Evolutionary conservation across 2,113 vertebrate species (phyloP), one percentile per base, ranked within the genome.

Genomic region (Centropristis striata): DNA sequence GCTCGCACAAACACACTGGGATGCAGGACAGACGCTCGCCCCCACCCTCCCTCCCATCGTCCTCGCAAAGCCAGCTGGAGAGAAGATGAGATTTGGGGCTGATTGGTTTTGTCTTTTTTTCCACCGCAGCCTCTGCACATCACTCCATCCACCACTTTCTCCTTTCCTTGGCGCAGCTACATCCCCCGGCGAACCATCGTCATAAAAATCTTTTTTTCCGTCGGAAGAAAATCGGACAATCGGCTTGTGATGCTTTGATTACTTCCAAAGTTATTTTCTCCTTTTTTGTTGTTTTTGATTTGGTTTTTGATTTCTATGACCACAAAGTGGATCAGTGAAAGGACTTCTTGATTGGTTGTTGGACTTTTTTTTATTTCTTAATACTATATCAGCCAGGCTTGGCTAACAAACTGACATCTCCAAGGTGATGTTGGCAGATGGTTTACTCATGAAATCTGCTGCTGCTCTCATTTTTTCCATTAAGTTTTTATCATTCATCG

Each of bases 51-150:
- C 77, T 37, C 37, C 60, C 47, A 5, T 64, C 54, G 54, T 77
- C 83, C 71, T 85, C 50, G 85, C 80, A 82, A 70, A 83, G 84
- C 81, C 86, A 90, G 85, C 87, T 92, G 87, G 81, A 88, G 50
- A 80, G 80, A 92, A 86, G 79, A 93, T 92, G 85, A 92, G 88
- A 91, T 90, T 89, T 84, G 71, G 81, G 78, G 23, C 67, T 78
- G 86, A 92, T 90, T 86, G 89, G 73, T 90, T 90, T 73, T 80
- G 74, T 85, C 68, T 84, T 86, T 75, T 78, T 80, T 72, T 75
- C 50, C 25, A 47, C 77, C 39, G 18, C 47, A 44, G 42, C 89
- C 65, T 67, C 36, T 39, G 42, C 21, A 16, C 68, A 23, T 73
- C 75, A n/a, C 60, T 76, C 54, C 69, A 20, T 64, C 60, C 69